These are phyloP conservation scores for Sebastes paucispinis DNA, from an alignment of 2,797 vertebrate species.

Conservation along the genomic window DNA sequence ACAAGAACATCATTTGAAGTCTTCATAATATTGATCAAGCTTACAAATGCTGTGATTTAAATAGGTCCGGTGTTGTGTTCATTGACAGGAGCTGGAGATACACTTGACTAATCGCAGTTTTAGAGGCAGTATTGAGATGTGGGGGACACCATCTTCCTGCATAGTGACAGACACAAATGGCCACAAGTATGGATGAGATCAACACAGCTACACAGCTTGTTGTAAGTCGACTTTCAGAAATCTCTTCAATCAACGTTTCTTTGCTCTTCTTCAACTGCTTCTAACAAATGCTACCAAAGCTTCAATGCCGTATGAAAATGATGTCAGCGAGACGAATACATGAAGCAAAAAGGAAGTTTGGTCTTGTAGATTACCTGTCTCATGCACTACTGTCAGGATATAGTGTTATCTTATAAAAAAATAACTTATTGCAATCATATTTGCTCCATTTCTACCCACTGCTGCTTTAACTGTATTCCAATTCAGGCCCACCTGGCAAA, in stretches of 20 bases:
- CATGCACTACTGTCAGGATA: no score
- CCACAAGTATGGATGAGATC: no score
- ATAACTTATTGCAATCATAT: no score
- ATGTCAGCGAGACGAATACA: background rate
- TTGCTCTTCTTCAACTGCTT: no score
- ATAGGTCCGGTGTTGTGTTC: background rate
- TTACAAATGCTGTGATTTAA: background rate
- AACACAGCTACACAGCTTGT: no score
- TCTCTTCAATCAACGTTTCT: no score
- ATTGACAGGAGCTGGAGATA: background rate
- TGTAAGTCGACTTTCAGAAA: no score
- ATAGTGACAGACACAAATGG: background rate
- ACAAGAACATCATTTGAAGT: background rate
- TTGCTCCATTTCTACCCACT: no score
- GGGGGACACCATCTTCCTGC: background rate
- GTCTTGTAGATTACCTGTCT: background rate
- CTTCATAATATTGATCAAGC: background rate
- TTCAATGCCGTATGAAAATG: background rate
- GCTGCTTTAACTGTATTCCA: background rate
- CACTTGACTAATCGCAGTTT: background rate
- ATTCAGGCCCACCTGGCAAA: background rate
- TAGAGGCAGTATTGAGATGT: background rate
- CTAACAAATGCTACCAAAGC: background rate
- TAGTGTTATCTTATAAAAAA: no score
- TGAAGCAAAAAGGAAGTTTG: background rate